Percentiles rank a stretch among this genome's conserved stretches.
These are phyloP conservation scores for Dolichoris vasculosae DNA, from an alignment of 1,140 invertebrate species.

Conservation along the genomic window DNA sequence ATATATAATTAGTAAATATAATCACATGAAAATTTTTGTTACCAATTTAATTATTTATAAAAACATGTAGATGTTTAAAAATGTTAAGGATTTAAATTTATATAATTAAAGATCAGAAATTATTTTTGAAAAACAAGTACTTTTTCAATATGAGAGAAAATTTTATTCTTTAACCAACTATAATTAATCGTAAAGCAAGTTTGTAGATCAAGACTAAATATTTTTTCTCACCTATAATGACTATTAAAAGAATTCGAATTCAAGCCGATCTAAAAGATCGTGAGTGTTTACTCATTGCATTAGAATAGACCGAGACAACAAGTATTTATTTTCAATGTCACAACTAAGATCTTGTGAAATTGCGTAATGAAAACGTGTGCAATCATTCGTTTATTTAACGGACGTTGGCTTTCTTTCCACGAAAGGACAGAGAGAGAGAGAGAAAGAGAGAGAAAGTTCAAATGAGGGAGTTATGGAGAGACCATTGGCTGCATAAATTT, in stretches of 20 bases:
- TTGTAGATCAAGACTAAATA: neutral
- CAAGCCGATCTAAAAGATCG: neutral
- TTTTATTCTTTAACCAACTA: too few species aligned
- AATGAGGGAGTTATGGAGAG: neutral
- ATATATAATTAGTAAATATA: neutral
- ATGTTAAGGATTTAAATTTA: too few species aligned
- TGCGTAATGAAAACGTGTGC: neutral
- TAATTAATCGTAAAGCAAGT: neutral
- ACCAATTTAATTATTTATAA: neutral
- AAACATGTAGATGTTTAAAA: too few species aligned
- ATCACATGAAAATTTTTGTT: neutral
- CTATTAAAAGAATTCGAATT: neutral
- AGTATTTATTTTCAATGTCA: conserved; percentile 25
- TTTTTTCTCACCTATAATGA: neutral
- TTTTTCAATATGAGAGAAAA: too few species aligned
- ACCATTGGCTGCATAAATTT: conserved; percentile 21
- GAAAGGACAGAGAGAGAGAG: neutral
- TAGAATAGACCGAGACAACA: neutral
- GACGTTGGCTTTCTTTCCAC: neutral
- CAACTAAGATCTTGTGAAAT: neutral
- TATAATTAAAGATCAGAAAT: too few species aligned
- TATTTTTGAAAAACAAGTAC: too few species aligned
- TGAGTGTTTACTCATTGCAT: neutral
- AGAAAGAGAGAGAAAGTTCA: neutral
- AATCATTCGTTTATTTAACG: neutral